Conservation (phyloP, 2,797 vertebrate genomes). For the Hydrophis major region DNA sequence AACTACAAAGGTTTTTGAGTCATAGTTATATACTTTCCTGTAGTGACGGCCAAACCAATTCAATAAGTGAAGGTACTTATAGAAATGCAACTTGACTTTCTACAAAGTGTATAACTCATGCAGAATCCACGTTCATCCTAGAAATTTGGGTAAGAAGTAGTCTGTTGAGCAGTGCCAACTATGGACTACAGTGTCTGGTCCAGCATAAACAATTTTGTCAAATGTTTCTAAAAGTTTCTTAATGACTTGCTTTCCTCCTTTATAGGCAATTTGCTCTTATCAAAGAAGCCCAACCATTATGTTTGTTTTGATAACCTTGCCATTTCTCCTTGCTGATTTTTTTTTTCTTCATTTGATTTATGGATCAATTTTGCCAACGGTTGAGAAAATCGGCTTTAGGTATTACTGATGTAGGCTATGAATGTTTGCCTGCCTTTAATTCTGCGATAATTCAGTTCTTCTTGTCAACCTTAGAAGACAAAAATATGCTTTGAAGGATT, state of each 20-base stretch:
- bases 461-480: background rate
- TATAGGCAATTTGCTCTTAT: background rate
- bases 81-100: background rate
- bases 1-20: background rate
- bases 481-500: background rate
- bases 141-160: background rate
- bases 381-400: background rate
- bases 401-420: background rate
- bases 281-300: background rate
- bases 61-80: background rate
- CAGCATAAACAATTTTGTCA: background rate
- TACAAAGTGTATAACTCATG: background rate
- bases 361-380: background rate
- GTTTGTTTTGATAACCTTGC: background rate
- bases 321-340: background rate
- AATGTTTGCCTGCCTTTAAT: background rate
- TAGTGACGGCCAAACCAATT: background rate
- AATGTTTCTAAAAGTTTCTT: background rate
- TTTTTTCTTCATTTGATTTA: background rate
- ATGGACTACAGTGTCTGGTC: background rate
- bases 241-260: background rate
- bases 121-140: slow-evolving; percentile 8
- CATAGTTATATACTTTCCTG: background rate
- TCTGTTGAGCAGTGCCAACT: background rate
- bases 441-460: background rate